Evolutionary conservation across 1,140 invertebrate genomes (phyloP).

Genomic region (Zaprionus tsacasi): DNA sequence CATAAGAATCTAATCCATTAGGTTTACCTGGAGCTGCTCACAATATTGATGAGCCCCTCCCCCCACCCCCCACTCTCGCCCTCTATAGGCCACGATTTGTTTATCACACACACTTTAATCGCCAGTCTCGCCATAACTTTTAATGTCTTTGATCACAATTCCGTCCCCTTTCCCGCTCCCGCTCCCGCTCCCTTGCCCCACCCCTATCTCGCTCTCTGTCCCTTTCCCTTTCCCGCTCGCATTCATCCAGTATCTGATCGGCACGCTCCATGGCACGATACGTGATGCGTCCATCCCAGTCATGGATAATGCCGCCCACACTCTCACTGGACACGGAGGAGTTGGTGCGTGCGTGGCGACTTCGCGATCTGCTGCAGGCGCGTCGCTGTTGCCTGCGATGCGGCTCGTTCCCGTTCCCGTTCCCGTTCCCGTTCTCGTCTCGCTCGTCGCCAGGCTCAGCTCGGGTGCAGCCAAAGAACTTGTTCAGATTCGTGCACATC

Average conservation of each 20-base stretch:
- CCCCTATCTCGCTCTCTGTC: neutral
- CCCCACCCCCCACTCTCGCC: no score
- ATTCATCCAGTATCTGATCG: neutral
- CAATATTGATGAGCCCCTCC: conserved; percentile 33
- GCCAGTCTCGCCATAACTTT: neutral
- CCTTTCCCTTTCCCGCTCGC: neutral
- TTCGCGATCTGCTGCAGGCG: neutral
- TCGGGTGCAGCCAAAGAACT: conserved; percentile 45
- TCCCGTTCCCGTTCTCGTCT: no score
- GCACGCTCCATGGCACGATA: neutral
- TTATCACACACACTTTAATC: conserved; percentile 26
- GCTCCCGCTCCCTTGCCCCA: neutral
- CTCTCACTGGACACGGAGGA: neutral
- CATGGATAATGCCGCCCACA: neutral
- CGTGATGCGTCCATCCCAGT: neutral
- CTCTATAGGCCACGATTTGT: conserved; percentile 2
- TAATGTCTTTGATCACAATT: neutral
- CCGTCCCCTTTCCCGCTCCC: neutral
- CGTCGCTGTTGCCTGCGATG: neutral
- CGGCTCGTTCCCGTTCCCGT: neutral
- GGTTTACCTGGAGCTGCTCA: conserved; percentile 32
- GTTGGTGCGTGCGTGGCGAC: neutral
- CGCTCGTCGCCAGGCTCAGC: conserved; percentile 22
- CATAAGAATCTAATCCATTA: conserved; percentile 55
- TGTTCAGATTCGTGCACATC: conserved; percentile 43